Base-by-base conservation (phyloP, 2,797 vertebrate genomes). In the Poliocrania exsul region DNA sequence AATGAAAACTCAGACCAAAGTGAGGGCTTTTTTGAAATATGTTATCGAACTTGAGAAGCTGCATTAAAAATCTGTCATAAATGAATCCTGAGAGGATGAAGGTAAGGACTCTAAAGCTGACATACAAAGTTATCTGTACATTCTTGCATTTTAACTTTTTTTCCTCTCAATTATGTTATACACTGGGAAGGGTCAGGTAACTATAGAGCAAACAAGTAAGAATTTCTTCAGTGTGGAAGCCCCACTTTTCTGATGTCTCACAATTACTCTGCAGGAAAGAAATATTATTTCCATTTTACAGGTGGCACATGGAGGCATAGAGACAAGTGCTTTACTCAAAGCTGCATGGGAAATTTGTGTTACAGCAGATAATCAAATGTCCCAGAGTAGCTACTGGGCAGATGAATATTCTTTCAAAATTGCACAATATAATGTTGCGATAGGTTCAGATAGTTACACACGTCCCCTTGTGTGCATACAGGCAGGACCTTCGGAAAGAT, bases 21-120 rank as follows among this genome's bases (percentile, higher is more conserved):
- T 17, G 20, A 46, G 11, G 0, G 7, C 0, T 6, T 65, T 80
- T 33, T 1, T 13, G 10, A 40, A 80, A 53, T 0, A 0, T 25
- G 3, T 31, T 42, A 28, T 64, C 35, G 38, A 53, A 44, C 16
- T 29, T n/a, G 10, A 81, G 10, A 87, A 74, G 50, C 23, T 10
- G 0, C 4, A n/a, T 51, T 29, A 66, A 56, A 80, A 81, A 49
- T 40, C 28, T 57, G 11, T 71, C 8, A 25, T 44, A 61, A 78
- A 51, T 38, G 5, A 65, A 73, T 21, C 16, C 17, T 70, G 17
- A 74, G 28, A 65, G 3, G 10, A 53, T 38, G 7, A 87, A 77
- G 3, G 33, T 69, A 54, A 57, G 11, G 11, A 40, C 6, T 26
- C 16, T 31, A 57, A 89, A 75, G 26, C 60, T 47, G 14, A 65